These are phyloP conservation scores for Apistogramma diplotaenia DNA, from an alignment of 2,113 vertebrate species.

Conservation along the genomic window DNA sequence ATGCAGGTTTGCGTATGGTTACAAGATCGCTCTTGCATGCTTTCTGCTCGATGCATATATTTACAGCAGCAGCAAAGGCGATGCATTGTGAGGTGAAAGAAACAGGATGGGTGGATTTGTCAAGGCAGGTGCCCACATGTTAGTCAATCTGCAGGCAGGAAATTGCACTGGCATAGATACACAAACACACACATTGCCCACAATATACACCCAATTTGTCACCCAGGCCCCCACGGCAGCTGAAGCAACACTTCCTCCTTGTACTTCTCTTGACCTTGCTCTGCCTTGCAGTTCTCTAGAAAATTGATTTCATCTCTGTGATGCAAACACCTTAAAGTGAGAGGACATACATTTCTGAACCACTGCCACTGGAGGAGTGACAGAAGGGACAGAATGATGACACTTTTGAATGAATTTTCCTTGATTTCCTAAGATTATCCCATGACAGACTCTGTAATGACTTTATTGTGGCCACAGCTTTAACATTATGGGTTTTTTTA, in stretches of 20 bases:
- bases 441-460: background rate
- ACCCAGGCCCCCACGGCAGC: slow-evolving; percentile 5
- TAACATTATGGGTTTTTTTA: background rate
- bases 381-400: background rate
- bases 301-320: background rate
- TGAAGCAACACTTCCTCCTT: slow-evolving; percentile 62
- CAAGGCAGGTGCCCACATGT: slow-evolving; percentile 70
- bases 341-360: background rate
- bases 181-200: slow-evolving; percentile 40
- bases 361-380: background rate
- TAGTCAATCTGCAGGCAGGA: slow-evolving; percentile 68
- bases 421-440: background rate
- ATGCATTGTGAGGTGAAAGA: slow-evolving; percentile 39
- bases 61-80: background rate
- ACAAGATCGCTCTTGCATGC: background rate
- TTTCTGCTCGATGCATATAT: background rate
- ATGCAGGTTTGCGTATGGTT: background rate
- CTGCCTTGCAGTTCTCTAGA: background rate
- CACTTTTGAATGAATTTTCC: background rate
- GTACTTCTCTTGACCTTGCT: slow-evolving; percentile 26
- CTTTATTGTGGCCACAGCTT: background rate
- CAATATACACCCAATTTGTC: slow-evolving; percentile 51
- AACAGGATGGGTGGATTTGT: slow-evolving; percentile 75
- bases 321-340: background rate
- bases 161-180: slow-evolving; percentile 68